Evolutionary conservation across 23 tunicate species (phyloP).

Genomic region (Botrylloides violaceus): DNA sequence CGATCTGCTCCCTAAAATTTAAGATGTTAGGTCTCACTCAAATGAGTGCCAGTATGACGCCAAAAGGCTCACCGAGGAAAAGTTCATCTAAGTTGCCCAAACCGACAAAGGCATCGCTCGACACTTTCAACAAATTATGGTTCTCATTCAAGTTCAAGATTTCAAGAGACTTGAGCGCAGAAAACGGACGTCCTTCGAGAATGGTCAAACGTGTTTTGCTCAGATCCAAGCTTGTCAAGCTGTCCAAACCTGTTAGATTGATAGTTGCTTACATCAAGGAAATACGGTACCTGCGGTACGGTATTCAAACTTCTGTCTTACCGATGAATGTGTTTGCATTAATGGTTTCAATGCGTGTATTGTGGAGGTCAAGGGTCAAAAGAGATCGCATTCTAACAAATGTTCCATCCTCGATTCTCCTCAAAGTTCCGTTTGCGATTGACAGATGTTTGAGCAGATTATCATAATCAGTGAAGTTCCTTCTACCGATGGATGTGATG

Average conservation of each 20-base stretch:
- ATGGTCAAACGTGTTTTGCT: not conserved
- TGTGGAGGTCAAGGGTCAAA: not conserved
- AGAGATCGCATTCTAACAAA: not conserved
- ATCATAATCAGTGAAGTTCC: not conserved
- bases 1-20: not conserved
- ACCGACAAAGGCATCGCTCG: constrained; percentile 14
- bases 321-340: not conserved
- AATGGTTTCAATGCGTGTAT: not conserved
- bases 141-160: constrained; percentile 3
- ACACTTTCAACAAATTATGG: constrained; percentile 2
- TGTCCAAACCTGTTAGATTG: constrained; percentile 5
- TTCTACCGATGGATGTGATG: not conserved
- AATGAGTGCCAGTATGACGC: no score
- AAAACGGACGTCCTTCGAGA: constrained; percentile 1
- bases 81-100: not conserved
- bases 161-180: not conserved
- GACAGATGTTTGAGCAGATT: not conserved
- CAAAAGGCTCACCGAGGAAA: constrained; percentile 8
- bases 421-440: not conserved
- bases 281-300: not conserved
- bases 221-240: constrained; percentile 3
- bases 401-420: not conserved
- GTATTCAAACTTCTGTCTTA: no score
- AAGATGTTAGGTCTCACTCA: no score
- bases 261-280: not conserved